Base-by-base conservation (phyloP, 1,140 invertebrate genomes). In the Drosophila leontia region DNA sequence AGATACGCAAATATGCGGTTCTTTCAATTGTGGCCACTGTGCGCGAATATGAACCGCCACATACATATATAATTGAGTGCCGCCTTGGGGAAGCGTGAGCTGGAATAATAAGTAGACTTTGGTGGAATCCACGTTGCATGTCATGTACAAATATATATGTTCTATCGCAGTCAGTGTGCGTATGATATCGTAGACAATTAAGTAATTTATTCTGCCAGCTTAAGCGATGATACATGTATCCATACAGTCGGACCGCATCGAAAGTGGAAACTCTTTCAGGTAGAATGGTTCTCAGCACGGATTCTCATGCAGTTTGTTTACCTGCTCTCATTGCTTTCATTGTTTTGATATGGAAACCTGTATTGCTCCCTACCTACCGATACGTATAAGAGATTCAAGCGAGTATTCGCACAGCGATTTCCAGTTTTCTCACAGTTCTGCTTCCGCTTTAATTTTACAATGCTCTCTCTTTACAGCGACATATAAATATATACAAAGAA, bases 21-120 rank as follows among this genome's bases (percentile, higher is more conserved):
- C 53, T 68, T 68, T 69, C 67, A 70, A 68, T 70, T 70, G 61
- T 70, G 67, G 67, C 13, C 63, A 70, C 48, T 70, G 67, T 68
- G 50, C 63, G 48, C 67, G 61, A 68, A 72, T 70, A 62, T 55
- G 45, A 64, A 65, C 19, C 51, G 53, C 26, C 53, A 79, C 39
- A 23, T 68, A 50, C 29, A 37, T 53, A 45, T 62, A n/a, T 39
- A 48, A 26, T 35, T 39, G 23, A 48, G 57, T 45, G 63, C 39
- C 71, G 63, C 39, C 71, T 75, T 74, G 23, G 64, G 67, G 42
- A 70, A 70, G 67, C 67, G 67, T 70, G 67, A 70, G 67, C 48
- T 45, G 48, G 63, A 70, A 68, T 70, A 70, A 70, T 70, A 70
- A 70, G 67, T 65, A 68, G 62, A 53, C 47, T 70, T 70, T 23